Evolutionary conservation across 92 coral and sea anemone genomes (phyloP), one percentile per base, ranked within the genome.

Genomic region (Pocillopora grandis): DNA sequence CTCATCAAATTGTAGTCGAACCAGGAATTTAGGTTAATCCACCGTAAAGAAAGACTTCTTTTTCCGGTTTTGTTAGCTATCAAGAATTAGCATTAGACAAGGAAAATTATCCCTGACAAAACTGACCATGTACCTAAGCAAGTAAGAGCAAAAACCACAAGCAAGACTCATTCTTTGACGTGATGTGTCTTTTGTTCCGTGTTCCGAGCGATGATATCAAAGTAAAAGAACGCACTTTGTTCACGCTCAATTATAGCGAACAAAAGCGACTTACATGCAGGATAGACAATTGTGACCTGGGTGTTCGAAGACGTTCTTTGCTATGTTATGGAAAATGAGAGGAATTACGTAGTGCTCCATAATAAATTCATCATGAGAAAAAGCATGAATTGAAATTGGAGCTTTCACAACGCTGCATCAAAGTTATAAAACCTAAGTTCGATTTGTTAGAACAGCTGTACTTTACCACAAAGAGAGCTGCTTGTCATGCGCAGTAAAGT

Each of bases 361-460:
- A 10, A 36, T 19, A 35, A 61, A 49, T 64, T 74, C 71, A 73
- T 31, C 37, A 83, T 65, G 27, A 74, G 52, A 55, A 82, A 71
- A 36, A 74, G 17, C 48, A 19, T 31, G 74, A 33, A 9, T 48
- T 62, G 27, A 67, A 73, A 57, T 48, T 33, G 62, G 75, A 64
- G 14, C 31, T 83, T 74, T 69, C 62, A 49, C 23, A 10, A 14
- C 33, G 17, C 58, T 74, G 74, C 80, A 72, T 73, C 80, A 74
- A 75, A 73, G 71, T 73, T 83, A 73, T 72, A 63, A 23, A 52
- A 48, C 15, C 27, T 27, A 55, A 35, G 18, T 49, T 52, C 21
- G 80, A 83, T 83, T 83, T 83, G 86, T 83, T 83, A 74, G 86
- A 62, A 64, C 86, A 83, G 86, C 86, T 83, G 86, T 31, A 75